Evolutionary conservation across 2,797 vertebrate genomes (phyloP), one percentile per base, ranked within the genome.

Genomic region (Coregonus sp.): DNA sequence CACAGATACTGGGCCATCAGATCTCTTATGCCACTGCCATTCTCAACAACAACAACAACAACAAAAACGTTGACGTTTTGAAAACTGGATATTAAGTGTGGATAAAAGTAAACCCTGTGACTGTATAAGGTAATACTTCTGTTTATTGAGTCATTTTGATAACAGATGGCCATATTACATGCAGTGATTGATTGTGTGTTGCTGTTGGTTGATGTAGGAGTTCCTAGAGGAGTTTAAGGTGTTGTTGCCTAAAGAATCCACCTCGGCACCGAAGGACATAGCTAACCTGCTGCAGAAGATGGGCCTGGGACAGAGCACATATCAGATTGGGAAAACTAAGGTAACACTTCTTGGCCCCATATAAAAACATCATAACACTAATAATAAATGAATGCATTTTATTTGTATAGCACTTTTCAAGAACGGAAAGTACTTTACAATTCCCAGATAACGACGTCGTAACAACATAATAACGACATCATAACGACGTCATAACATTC

Each of bases 311-410:
- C 90, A 90, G 61, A 92, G 83, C 78, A 92, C 90, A 86, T 99
- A 96, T 89, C 97, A 98, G 90, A 97, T 98, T 14, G 98, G 98
- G 56, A 95, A 91, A 88, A 97, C 95, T 59, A 97, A 98, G 96
- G 98, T 99, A 77, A 72, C 70, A 47, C 40, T 47, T 47, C 0
- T 47, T 47, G 40, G 9, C 40, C 40, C 40, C 40, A 47, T 18
- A 33, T 20, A 54, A 1, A 12, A 51, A 72, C 29, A 54, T 50
- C 7, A 50, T n/a, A 70, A 40, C 40, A 47, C 40, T 40, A 40
- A 40, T 9, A 9, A 9, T 47, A 47, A 12, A 47, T 47, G 11
- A 12, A 47, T 47, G 9, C 40, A 47, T 47, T 47, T 47, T 12
- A 47, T 47, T 47, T 47, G 40, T 47, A 47, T 47, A 47, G 40